Evolutionary conservation across 2,888 invertebrate genomes (phyloP).

Genomic region (Erynnis tages): DNA sequence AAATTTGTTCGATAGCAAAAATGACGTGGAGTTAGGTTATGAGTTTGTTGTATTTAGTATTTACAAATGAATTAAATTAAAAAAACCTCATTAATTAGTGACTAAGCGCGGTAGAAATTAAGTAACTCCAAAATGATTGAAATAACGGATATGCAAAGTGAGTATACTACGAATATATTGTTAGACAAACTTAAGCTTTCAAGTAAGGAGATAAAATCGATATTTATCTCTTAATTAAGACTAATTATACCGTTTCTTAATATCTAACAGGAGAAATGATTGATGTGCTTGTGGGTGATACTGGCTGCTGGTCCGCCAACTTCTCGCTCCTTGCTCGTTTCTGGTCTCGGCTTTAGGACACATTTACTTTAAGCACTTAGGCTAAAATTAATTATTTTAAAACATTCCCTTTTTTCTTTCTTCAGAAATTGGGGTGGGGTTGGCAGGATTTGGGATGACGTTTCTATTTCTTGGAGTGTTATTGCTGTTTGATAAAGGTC

Average conservation of each 20-base stretch:
- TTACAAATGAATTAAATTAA: conserved; percentile 45
- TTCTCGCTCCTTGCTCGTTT: no score
- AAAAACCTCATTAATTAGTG: conserved; percentile 30
- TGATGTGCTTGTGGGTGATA: no score
- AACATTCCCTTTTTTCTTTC: no score
- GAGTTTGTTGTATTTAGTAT: conserved; percentile 54
- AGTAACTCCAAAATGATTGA: conserved; percentile 85
- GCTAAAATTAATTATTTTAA: no score
- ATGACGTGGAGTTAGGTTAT: conserved; percentile 72
- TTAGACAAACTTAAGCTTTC: no score
- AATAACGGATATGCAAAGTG: conserved; percentile 92
- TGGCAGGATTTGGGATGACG: conserved; percentile 97
- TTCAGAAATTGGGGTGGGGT: conserved; percentile 97
- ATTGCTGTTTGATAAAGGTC: conserved; percentile 96
- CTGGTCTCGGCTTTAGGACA: no score
- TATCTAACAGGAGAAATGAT: no score
- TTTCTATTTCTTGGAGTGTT: conserved; percentile 97
- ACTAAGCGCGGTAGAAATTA: conserved; percentile 28
- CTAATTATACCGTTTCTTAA: neutral
- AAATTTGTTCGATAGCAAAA: conserved; percentile 48
- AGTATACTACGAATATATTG: conserved; percentile 59
- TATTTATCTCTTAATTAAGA: conserved; percentile 30
- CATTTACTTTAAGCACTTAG: no score
- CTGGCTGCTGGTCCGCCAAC: no score
- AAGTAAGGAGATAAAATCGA: conserved; percentile 15